Evolutionary conservation across 2,113 vertebrate genomes (phyloP), one percentile per base, ranked within the genome.

Genomic region (Neolamprologus fasciatus): DNA sequence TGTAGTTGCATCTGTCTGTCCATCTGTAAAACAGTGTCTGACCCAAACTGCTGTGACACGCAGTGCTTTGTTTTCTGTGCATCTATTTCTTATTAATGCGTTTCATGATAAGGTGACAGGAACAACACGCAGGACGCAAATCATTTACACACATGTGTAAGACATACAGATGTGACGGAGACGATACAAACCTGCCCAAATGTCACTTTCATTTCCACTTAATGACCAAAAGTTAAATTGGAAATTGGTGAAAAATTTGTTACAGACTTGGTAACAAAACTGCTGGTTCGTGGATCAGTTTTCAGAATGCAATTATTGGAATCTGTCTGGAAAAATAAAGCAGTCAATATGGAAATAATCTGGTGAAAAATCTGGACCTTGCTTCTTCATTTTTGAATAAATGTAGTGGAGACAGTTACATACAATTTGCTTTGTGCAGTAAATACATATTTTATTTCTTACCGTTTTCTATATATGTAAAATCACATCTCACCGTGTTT

Each of bases 341-440:
- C 40, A 19, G 13, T 17, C 40, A 76, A 47, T 28, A 23, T 47
- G 14, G 40, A 76, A 28, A 45, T 17, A 26, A 47, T 76, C 40
- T 28, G 42, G 6, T 28, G 16, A 76, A 5, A 76, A 50, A 31
- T 50, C 16, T 7, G 21, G 13, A 19, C 23, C 8, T 47, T 7
- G 14, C 23, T 28, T 5, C 42, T 76, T 47, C 23, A 33, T 26
- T 5, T 78, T 13, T 13, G 26, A 51, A 31, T 28, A 78, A 31
- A 51, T 78, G 16, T 31, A 31, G 10, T 13, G 16, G 47, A 78
- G 26, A 31, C 26, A 78, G 16, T 1, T 33, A 1, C 26, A 33
- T n/a, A 33, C 7, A 1, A 9, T 51, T 0, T 31, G 9, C 45
- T 11, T 31, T 0, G 6, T 51, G 16, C 26, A 12, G 42, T 19